Percentiles rank a stretch among this genome's conserved stretches.
phyloP scores from a whole-genome alignment of 1,140 invertebrate genomes.

The Gonatopus flavifemur region DNA sequence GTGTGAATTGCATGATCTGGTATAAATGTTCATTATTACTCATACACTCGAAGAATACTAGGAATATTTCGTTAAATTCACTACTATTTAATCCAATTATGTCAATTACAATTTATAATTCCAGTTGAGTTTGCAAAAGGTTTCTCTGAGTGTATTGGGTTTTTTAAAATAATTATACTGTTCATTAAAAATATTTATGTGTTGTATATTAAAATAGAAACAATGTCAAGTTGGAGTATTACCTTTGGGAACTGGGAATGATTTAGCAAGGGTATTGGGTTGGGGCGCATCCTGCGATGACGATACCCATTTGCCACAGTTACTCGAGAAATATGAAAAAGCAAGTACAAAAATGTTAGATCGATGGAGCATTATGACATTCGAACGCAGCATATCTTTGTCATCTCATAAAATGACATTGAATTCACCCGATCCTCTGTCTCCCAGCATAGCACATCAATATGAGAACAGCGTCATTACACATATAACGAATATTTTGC shows the following conservation, averaged over 20 bases:
- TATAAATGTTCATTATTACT: slow-evolving; percentile 7
- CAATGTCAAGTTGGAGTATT: slow-evolving; percentile 90
- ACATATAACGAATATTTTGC: slow-evolving; percentile 84
- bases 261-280: slow-evolving; percentile 90
- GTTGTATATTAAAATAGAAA: slow-evolving; percentile 62
- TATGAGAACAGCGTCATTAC: slow-evolving; percentile 81
- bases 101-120: too few relatives aligned
- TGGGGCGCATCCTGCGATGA: slow-evolving; percentile 96
- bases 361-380: slow-evolving; percentile 94
- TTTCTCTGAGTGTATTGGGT: not conserved
- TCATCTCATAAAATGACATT: slow-evolving; percentile 61
- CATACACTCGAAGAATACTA: slow-evolving; percentile 1
- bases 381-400: slow-evolving; percentile 72
- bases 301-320: slow-evolving; percentile 87
- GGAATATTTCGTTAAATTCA: not conserved
- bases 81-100: too few relatives aligned
- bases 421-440: slow-evolving; percentile 59
- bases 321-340: slow-evolving; percentile 91
- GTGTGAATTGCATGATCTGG: slow-evolving; percentile 22
- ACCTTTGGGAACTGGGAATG: slow-evolving; percentile 94
- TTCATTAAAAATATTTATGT: not conserved
- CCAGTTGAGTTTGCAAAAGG: too few relatives aligned
- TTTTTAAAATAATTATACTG: not conserved
- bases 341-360: slow-evolving; percentile 96
- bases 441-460: slow-evolving; percentile 58